phyloP scores from a whole-genome alignment of 2,888 invertebrate genomes.

The Helicoverpa assulta region DNA sequence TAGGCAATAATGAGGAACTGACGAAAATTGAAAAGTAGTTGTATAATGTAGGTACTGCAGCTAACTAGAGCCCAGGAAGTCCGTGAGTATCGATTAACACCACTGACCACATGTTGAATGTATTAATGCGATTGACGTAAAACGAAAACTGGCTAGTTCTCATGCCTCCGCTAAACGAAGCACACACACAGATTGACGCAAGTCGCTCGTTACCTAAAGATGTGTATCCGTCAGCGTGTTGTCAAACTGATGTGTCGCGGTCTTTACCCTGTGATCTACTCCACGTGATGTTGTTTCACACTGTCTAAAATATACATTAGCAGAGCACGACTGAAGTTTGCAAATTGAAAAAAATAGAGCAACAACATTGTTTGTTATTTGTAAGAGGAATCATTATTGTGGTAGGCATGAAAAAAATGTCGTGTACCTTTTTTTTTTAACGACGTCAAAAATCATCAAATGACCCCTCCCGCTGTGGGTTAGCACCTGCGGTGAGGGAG shows the following conservation, averaged over 20 bases:
- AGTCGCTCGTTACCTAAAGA: constrained; percentile 63
- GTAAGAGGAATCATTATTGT: neutral
- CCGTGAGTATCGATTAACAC: constrained; percentile 73
- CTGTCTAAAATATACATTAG: constrained; percentile 50
- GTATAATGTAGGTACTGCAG: neutral
- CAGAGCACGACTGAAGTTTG: constrained; percentile 15
- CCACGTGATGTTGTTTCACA: constrained; percentile 55
- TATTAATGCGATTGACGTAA: constrained; percentile 79
- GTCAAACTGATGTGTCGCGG: constrained; percentile 59
- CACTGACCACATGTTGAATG: constrained; percentile 68
- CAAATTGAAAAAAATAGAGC: constrained; percentile 6
- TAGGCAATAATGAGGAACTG: constrained; percentile 19
- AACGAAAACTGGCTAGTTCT: constrained; percentile 75
- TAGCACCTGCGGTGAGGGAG: too few species aligned
- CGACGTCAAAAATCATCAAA: too few species aligned
- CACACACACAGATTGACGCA: constrained; percentile 82
- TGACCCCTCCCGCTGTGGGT: too few species aligned
- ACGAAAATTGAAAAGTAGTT: constrained; percentile 6
- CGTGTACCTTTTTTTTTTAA: too few species aligned
- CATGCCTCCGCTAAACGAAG: constrained; percentile 76
- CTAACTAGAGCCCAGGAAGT: constrained; percentile 37
- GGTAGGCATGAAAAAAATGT: neutral
- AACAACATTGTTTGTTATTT: constrained; percentile 8
- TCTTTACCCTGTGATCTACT: constrained; percentile 59
- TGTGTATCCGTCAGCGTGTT: constrained; percentile 63